Evolutionary conservation across 37 sponge, comb jelly and placozoan genomes (phyloP).

Genomic region (Agelas oroides): DNA sequence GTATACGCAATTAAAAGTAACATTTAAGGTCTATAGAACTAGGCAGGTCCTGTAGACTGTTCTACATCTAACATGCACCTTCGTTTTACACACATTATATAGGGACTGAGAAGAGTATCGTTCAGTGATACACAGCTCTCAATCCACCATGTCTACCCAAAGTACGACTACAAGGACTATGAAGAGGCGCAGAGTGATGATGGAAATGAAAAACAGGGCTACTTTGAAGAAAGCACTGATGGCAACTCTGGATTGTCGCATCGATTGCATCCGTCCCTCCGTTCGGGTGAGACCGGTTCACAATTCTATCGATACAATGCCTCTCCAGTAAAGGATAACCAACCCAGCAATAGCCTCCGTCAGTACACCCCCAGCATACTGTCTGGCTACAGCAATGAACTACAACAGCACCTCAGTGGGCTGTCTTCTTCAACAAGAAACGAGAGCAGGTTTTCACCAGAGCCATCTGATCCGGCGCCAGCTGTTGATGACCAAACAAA

Average conservation of each 20-base stretch:
- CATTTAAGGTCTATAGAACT: too few species aligned
- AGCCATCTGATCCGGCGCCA: too few species aligned
- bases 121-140: constrained; percentile 59
- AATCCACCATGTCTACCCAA: constrained; percentile 59
- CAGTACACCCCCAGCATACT: constrained; percentile 20
- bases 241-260: constrained; percentile 31
- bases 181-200: constrained; percentile 24
- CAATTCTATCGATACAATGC: background rate
- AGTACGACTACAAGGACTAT: constrained; percentile 79
- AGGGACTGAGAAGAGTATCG: constrained; percentile 54
- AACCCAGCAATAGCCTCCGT: background rate
- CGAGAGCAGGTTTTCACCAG: background rate
- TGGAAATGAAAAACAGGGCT: constrained; percentile 1
- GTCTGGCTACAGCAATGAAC: background rate
- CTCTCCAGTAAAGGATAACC: background rate
- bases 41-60: too few species aligned
- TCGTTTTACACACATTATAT: background rate
- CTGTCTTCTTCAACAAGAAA: background rate
- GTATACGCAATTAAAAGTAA: too few species aligned
- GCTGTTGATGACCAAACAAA: background rate
- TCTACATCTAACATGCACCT: too few species aligned
- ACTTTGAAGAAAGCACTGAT: background rate
- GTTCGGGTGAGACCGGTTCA: background rate
- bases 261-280: constrained; percentile 44
- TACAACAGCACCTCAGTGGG: background rate